Conservation (phyloP, 2,113 vertebrate species). For the Silurus asotus region DNA sequence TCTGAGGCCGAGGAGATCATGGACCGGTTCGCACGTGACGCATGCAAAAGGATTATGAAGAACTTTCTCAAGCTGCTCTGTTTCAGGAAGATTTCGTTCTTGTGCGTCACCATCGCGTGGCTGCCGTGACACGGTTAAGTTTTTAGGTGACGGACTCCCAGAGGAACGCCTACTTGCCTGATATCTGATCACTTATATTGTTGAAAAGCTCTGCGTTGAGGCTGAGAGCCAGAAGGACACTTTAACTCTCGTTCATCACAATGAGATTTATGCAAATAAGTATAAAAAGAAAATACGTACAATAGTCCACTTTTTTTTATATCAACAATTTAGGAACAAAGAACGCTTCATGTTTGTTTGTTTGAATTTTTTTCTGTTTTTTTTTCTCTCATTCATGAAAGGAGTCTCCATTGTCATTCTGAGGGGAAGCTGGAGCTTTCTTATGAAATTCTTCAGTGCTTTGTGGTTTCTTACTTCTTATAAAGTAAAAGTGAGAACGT, state of each 20-base stretch:
- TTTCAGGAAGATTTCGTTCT: conserved; percentile 1
- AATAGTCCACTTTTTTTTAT: neutral
- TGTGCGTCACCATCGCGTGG: neutral
- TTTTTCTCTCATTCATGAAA: neutral
- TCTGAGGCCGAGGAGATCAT: neutral
- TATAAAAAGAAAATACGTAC: neutral
- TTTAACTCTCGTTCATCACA: neutral
- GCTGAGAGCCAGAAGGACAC: neutral
- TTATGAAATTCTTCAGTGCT: neutral
- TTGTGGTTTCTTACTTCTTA: too few relatives aligned
- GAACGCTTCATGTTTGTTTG: too few relatives aligned
- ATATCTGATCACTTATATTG: neutral
- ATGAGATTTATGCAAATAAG: neutral
- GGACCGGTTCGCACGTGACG: neutral
- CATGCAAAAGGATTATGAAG: neutral
- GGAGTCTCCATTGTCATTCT: neutral
- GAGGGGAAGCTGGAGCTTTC: neutral
- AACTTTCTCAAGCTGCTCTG: conserved; percentile 1
- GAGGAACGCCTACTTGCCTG: neutral
- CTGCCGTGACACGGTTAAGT: too few relatives aligned
- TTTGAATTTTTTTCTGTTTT: neutral
- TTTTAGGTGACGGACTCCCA: neutral
- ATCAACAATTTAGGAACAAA: too few relatives aligned
- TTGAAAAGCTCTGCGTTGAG: neutral
- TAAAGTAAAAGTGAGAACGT: neutral